Conservation (phyloP, 2,113 vertebrate genomes). For the Phrynocephalus versicolor region DNA sequence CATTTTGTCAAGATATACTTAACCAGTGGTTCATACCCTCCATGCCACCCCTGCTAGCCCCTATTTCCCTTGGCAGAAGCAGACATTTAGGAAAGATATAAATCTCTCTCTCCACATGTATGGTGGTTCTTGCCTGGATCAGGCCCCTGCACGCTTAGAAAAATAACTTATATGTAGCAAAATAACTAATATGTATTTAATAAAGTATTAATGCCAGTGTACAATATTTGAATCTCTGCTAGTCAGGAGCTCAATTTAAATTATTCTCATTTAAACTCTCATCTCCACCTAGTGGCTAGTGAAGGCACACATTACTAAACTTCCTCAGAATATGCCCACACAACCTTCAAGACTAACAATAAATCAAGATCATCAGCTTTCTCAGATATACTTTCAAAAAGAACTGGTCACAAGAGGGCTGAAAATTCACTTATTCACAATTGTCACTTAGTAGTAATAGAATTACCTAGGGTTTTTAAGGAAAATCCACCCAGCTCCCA, state of each 20-base stretch:
- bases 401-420: neutral
- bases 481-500: neutral
- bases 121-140: neutral
- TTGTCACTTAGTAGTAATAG: too few relatives aligned
- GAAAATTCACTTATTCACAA: too few relatives aligned
- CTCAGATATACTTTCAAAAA: neutral
- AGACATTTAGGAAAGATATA: neutral
- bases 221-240: neutral
- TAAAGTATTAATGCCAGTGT: too few relatives aligned
- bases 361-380: neutral
- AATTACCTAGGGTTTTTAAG: neutral
- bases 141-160: too few relatives aligned
- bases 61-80: neutral
- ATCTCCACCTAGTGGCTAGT: slow-evolving; percentile 25
- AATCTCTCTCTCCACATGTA: neutral
- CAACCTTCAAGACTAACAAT: neutral
- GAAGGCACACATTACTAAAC: neutral
- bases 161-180: too few relatives aligned
- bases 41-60: neutral
- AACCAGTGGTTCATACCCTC: neutral
- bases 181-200: too few relatives aligned
- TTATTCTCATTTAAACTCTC: neutral
- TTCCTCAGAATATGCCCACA: neutral
- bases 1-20: neutral
- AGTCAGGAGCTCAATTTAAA: neutral